phyloP scores from a whole-genome alignment of 2,113 vertebrate species.

The Ctenomys sociabilis region DNA sequence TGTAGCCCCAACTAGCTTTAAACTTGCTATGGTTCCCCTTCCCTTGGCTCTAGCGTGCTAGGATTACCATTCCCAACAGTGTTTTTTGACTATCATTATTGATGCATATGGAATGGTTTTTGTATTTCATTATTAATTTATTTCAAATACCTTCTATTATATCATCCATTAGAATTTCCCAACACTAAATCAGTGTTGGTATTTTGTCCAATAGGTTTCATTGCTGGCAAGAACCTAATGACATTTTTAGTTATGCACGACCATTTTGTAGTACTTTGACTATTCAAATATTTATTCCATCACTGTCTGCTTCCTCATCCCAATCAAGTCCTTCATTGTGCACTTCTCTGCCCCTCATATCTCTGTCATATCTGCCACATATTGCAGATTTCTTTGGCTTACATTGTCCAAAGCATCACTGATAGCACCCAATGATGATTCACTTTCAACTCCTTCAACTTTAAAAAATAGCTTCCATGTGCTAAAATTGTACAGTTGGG shows the following conservation, averaged over 20 bases:
- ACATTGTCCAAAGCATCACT: background rate
- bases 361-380: background rate
- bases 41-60: background rate
- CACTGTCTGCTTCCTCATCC: background rate
- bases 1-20: background rate
- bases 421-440: background rate
- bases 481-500: background rate
- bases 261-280: background rate
- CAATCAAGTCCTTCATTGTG: background rate
- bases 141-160: background rate
- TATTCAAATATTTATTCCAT: background rate
- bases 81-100: background rate
- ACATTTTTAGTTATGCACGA: background rate
- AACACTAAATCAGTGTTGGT: background rate
- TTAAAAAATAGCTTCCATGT: background rate
- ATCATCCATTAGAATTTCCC: background rate
- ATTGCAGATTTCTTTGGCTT: background rate
- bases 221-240: background rate
- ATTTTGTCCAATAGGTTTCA: background rate
- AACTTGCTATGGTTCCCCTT: background rate
- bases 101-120: background rate
- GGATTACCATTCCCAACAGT: background rate
- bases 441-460: background rate
- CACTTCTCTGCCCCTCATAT: background rate
- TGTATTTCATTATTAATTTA: background rate